Percentiles rank a stretch among this genome's conserved stretches.
Conservation (phyloP, 2,888 invertebrate genomes). For the Cenopis cana region DNA sequence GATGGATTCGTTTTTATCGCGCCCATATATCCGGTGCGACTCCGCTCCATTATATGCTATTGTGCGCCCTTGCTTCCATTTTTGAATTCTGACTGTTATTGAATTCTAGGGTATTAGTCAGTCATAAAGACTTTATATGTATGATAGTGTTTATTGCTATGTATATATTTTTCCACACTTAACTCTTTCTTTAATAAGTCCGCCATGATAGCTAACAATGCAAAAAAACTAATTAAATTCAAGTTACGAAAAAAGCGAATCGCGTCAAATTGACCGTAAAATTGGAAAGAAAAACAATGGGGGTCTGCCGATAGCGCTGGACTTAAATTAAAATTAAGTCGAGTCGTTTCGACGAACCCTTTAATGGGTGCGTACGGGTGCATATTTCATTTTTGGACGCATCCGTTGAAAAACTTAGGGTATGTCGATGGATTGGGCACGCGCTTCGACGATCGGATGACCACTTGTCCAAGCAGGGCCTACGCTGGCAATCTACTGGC, state of each 20-base stretch:
- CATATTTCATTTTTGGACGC: constrained; percentile 25
- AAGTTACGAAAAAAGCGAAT: constrained; percentile 80
- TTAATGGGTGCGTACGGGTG: constrained; percentile 65
- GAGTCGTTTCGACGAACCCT: constrained; percentile 81
- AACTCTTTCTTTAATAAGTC: constrained; percentile 13
- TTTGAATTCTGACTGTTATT: background rate
- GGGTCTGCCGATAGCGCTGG: constrained; percentile 76
- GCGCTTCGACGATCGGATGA: no score
- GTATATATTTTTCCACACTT: background rate
- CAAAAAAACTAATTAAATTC: constrained; percentile 80
- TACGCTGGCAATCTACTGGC: no score
- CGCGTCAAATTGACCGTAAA: constrained; percentile 85
- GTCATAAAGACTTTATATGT: no score
- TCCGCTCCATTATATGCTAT: constrained; percentile 75
- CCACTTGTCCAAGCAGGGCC: no score
- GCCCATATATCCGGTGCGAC: constrained; percentile 78
- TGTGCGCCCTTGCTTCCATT: constrained; percentile 52
- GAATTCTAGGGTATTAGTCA: no score
- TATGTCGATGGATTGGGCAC: no score
- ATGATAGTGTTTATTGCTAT: no score
- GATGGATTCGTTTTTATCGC: constrained; percentile 85
- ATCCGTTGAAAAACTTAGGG: no score
- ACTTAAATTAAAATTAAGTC: constrained; percentile 85
- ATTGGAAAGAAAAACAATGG: constrained; percentile 85
- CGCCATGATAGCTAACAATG: constrained; percentile 41